A percentile compares a stretch with the other conserved stretches of the same genome.
Conservation (phyloP, 1,140 invertebrate genomes). For the Drusus annulatus region DNA sequence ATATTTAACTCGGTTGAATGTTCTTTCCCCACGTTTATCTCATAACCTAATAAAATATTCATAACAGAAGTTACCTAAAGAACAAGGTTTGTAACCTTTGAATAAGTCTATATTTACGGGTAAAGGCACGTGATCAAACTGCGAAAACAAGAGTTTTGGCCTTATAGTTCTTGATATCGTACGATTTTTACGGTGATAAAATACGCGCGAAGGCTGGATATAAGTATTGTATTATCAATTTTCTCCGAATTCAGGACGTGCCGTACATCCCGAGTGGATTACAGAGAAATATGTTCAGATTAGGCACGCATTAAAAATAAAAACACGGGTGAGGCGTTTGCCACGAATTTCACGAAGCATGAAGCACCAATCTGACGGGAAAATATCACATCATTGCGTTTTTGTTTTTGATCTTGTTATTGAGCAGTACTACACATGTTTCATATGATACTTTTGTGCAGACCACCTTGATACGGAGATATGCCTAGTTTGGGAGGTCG, state of each 20-base stretch:
- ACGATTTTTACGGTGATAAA: constrained; percentile 14
- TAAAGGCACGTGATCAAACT: background rate
- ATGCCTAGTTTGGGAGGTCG: too few species aligned
- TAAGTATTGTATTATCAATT: constrained; percentile 4
- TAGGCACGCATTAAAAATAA: background rate
- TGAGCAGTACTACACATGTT: too few species aligned
- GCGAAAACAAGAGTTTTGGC: background rate
- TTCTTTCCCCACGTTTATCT: background rate
- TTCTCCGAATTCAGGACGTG: constrained; percentile 1
- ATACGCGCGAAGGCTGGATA: background rate
- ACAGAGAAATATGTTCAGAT: constrained; percentile 5
- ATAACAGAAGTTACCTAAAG: too few species aligned
- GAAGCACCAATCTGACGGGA: too few species aligned
- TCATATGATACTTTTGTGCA: too few species aligned
- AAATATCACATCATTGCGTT: too few species aligned
- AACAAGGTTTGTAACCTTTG: too few species aligned
- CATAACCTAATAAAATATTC: background rate
- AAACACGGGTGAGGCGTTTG: background rate
- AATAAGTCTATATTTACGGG: too few species aligned
- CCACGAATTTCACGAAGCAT: too few species aligned
- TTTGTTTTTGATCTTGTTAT: too few species aligned
- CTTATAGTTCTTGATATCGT: background rate
- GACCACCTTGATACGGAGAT: too few species aligned
- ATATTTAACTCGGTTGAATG: background rate
- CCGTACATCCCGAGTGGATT: background rate